Base-by-base conservation (phyloP, 2,797 vertebrate species). In the Choloepus didactylus region DNA sequence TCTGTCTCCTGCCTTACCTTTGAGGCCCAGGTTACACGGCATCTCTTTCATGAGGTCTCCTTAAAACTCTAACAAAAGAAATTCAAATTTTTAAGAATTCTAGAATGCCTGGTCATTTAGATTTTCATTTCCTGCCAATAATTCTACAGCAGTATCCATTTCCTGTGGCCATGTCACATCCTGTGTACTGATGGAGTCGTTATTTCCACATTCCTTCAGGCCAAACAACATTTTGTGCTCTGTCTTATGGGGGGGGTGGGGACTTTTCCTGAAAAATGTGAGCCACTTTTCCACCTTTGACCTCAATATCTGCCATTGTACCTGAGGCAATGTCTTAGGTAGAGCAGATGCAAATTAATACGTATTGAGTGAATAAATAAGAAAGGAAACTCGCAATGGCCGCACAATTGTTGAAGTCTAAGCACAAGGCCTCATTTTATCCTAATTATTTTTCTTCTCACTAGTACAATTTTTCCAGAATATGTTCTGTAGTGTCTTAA, bases 361-460 rank as follows among this genome's bases (percentile, higher is more conserved):
- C 56, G 62, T 76, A 56, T 60, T 70, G 60, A 89, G 41, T 77
- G 62, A 95, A 10, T 75, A 29, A 95, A 87, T 87, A 23, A 75
- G 41, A 94, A 84, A 56, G 8, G 4, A 29, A 54, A 38, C 35
- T n/a, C 49, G 79, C 8, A 56, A 44, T 46, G 16, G 56, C 31
- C 5, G 9, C 19, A 21, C 4, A n/a, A 85, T 7, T 8, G 51
- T 18, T 62, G 38, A 77, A 93, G 51, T 64, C 7, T 64, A 87
- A 91, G 25, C 23, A 64, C 19, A 46, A 73, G 14, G 51, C 80
- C 15, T 86, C 38, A 79, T 75, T 94, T 77, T 77, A 93, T 67
- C 23, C 15, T 79, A 76, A 27, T 91, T 93, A 11, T 91, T 95
- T 81, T 95, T 72, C 56, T 87, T 88, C 49, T 56, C 14, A 79